Conservation (phyloP, 2,113 vertebrate species). For the Nymphicus hollandicus region DNA sequence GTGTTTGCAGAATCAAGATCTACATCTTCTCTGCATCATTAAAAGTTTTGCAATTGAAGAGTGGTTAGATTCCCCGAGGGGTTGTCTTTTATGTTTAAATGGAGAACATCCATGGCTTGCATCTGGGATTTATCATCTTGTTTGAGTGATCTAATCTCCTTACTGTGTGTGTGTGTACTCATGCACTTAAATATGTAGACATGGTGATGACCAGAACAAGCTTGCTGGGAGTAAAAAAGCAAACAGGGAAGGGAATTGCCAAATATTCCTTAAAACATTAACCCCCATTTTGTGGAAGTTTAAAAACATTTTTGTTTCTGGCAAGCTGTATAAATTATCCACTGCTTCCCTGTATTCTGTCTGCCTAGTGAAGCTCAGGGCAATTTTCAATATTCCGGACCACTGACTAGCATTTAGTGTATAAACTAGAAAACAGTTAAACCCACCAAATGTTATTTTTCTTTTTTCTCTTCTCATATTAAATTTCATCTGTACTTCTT, state of each 20-base stretch:
- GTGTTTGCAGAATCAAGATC: conserved; percentile 15
- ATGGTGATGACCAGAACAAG: background rate
- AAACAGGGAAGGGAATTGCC: background rate
- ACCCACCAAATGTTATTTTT: background rate
- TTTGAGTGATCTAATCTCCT: conserved; percentile 17
- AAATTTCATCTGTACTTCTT: background rate
- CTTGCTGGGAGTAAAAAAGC: background rate
- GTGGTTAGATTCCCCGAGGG: background rate
- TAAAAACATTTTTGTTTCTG: background rate
- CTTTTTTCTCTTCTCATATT: background rate
- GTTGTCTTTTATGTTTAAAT: conserved; percentile 1
- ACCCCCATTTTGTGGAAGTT: background rate
- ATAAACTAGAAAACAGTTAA: background rate
- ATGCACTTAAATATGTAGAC: background rate
- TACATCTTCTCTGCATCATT: background rate
- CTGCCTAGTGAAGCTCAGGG: background rate
- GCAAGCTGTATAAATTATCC: background rate
- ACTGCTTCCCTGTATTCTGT: background rate
- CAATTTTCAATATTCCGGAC: background rate
- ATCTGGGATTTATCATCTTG: conserved; percentile 44
- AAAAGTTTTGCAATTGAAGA: conserved; percentile 25
- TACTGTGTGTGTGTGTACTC: background rate
- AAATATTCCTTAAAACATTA: background rate
- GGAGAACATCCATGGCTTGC: background rate
- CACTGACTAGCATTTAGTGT: background rate